A percentile compares a stretch with the other conserved stretches of the same genome.
phyloP scores from a whole-genome alignment of 2,113 vertebrate genomes.

The Platycercus adscitus region DNA sequence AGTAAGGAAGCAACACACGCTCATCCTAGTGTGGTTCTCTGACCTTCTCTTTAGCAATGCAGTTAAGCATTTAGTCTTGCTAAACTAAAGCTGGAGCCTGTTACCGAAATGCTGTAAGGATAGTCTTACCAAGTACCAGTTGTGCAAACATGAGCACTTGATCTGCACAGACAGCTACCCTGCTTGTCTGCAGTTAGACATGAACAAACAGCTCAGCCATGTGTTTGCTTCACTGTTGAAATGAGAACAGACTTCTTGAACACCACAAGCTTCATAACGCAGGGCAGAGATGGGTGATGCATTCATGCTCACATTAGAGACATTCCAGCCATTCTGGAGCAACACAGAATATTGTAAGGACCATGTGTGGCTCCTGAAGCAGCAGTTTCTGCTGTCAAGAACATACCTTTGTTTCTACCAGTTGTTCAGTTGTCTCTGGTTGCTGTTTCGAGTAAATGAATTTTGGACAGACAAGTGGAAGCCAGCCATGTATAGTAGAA shows the following conservation, averaged over 20 bases:
- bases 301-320: neutral
- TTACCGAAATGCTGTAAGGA: neutral
- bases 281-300: neutral
- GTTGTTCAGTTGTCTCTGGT: neutral
- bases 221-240: neutral
- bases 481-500: neutral
- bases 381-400: neutral
- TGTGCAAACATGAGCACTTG: neutral
- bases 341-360: fast-evolving
- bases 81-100: neutral
- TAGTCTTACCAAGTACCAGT: neutral
- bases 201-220: neutral
- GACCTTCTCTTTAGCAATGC: neutral
- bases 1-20: neutral
- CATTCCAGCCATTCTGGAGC: neutral
- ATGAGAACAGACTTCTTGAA: neutral
- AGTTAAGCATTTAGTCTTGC: neutral
- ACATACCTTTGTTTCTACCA: neutral
- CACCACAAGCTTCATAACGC: fast-evolving
- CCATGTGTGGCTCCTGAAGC: neutral
- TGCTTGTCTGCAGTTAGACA: neutral
- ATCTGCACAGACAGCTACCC: neutral
- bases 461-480: neutral
- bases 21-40: neutral
- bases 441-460: neutral